Evolutionary conservation across 2,888 invertebrate genomes (phyloP).

Genomic region (Yponomeuta malinellus): DNA sequence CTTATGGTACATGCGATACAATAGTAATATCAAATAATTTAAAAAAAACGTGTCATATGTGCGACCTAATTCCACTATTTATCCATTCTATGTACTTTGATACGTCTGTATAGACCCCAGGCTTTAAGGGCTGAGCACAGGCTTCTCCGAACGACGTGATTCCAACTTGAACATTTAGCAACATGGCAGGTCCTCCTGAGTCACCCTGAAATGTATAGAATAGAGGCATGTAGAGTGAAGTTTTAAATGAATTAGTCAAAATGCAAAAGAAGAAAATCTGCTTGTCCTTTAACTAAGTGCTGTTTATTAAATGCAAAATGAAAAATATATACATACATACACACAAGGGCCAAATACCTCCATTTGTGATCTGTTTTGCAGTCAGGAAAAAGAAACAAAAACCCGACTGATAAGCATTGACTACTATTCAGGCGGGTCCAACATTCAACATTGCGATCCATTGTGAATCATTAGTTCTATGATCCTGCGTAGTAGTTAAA

Average conservation of each 20-base stretch:
- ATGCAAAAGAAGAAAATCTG: not conserved
- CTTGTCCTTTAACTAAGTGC: not conserved
- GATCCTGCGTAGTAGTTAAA: too few relatives aligned
- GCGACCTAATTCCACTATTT: not conserved
- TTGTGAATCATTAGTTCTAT: too few relatives aligned
- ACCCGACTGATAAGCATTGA: too few relatives aligned
- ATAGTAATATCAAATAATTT: not conserved
- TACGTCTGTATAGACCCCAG: conserved; percentile 18
- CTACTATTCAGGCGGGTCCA: too few relatives aligned
- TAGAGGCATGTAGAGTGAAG: not conserved
- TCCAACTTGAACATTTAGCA: conserved; percentile 10
- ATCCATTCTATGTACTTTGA: conserved; percentile 13
- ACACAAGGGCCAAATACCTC: not conserved
- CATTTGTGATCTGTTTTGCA: not conserved
- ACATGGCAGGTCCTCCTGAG: conserved; percentile 18
- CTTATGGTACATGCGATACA: too few relatives aligned
- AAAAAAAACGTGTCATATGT: not conserved
- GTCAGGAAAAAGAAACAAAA: not conserved
- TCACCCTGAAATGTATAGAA: conserved; percentile 15
- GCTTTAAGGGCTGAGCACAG: conserved; percentile 15
- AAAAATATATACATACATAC: not conserved
- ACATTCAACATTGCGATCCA: too few relatives aligned
- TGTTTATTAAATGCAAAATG: not conserved
- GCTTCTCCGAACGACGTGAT: conserved; percentile 19
- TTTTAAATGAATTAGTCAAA: not conserved